Conservation (phyloP, 2,113 vertebrate genomes). For the Balaenoptera acutorostrata region DNA sequence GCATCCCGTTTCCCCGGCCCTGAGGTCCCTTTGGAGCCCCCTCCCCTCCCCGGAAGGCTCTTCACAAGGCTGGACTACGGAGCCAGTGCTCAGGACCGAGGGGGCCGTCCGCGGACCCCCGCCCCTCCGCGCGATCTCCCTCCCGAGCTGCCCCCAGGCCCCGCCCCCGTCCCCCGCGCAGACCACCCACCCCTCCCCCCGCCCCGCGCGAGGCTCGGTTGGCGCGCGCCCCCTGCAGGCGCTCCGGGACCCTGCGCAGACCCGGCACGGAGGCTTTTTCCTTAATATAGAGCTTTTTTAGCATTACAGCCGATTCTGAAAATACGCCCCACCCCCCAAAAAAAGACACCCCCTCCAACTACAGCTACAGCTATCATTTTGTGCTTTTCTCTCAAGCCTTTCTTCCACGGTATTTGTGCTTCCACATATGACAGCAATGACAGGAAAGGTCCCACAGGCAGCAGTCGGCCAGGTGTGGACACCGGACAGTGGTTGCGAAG, state of each 20-base stretch:
- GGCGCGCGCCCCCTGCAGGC: constrained; percentile 7
- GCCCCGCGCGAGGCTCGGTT: rapidly evolving
- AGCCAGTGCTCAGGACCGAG: not conserved
- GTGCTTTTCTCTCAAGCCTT: not conserved
- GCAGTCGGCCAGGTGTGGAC: rapidly evolving
- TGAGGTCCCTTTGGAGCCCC: not conserved
- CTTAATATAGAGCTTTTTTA: not conserved
- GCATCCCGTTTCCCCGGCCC: not conserved
- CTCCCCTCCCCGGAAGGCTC: not conserved
- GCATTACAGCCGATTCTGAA: not conserved
- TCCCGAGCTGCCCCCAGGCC: rapidly evolving
- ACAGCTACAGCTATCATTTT: not conserved
- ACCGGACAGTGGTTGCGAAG: not conserved
- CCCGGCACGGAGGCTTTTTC: rapidly evolving
- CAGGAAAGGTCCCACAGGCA: not conserved
- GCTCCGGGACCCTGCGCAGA: rapidly evolving
- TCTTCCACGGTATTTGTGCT: not conserved
- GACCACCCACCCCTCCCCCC: rapidly evolving
- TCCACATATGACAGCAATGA: not conserved
- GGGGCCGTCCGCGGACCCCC: not conserved
- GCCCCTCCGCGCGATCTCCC: rapidly evolving
- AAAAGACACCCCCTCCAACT: not conserved
- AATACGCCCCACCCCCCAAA: rapidly evolving
- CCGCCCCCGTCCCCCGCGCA: rapidly evolving
- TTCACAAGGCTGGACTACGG: not conserved